Evolutionary conservation across 2,888 invertebrate genomes (phyloP).

Genomic region (Agrochola litura): DNA sequence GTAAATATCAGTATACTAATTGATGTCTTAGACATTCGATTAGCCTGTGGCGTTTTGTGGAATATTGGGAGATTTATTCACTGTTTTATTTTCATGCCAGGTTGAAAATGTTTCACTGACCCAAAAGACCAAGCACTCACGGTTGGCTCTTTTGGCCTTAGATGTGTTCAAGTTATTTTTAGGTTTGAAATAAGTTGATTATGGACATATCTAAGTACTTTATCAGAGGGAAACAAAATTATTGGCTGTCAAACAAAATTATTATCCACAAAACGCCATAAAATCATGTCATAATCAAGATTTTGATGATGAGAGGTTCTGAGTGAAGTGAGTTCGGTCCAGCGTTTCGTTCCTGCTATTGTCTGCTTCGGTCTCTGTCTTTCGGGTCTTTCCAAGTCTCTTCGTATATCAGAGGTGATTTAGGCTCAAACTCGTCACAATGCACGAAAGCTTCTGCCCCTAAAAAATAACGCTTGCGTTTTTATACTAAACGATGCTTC

Average conservation of each 20-base stretch:
- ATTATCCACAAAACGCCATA: constrained; percentile 39
- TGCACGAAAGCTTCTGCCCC: constrained; percentile 65
- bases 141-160: neutral
- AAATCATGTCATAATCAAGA: constrained; percentile 17
- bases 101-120: constrained; percentile 20
- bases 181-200: neutral
- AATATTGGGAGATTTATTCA: constrained; percentile 24
- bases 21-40: constrained; percentile 38
- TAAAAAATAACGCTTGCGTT: constrained; percentile 65
- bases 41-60: constrained; percentile 73
- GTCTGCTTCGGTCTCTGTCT: constrained; percentile 75
- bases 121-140: neutral
- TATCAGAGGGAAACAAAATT: neutral
- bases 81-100: neutral
- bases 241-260: neutral
- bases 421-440: constrained; percentile 68
- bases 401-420: constrained; percentile 75
- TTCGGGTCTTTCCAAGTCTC: constrained; percentile 75
- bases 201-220: neutral
- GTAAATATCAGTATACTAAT: constrained; percentile 91
- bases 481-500: constrained; percentile 66
- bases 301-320: constrained; percentile 73
- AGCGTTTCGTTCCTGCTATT: constrained; percentile 79
- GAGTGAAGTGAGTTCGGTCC: constrained; percentile 81
- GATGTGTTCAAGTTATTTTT: neutral